These are phyloP conservation scores for Orchesella flavescens DNA, from an alignment of 2,888 invertebrate species.

Conservation along the genomic window DNA sequence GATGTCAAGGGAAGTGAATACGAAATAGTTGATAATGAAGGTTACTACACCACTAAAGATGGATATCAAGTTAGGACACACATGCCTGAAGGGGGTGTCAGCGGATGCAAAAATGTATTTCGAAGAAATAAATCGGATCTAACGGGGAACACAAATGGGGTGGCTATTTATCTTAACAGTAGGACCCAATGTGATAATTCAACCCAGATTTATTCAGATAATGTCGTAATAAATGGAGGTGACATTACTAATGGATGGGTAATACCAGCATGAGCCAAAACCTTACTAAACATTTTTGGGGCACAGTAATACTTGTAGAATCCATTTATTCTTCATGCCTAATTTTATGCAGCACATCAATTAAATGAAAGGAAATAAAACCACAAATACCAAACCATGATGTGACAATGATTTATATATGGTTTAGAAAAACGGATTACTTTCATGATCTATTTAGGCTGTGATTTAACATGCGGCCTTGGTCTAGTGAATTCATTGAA, in stretches of 20 bases:
- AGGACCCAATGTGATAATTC: constrained; percentile 62
- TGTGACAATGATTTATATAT: no score
- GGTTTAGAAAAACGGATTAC: no score
- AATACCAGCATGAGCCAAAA: constrained; percentile 11
- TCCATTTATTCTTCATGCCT: no score
- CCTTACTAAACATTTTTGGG: no score
- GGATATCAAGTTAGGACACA: constrained; percentile 64
- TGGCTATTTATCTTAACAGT: constrained; percentile 59
- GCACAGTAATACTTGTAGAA: no score
- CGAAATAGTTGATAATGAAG: constrained; percentile 58
- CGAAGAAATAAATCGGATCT: constrained; percentile 56
- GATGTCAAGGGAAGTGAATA: constrained; percentile 68
- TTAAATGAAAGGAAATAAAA: no score
- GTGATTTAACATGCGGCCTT: no score
- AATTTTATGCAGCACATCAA: no score
- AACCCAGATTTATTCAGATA: constrained; percentile 57
- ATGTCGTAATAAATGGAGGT: constrained; percentile 31
- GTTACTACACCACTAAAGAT: constrained; percentile 58
- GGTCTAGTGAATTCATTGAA: no score
- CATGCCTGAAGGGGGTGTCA: constrained; percentile 63
- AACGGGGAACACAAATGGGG: constrained; percentile 33
- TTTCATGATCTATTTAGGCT: no score
- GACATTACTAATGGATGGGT: constrained; percentile 64
- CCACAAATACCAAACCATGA: no score
- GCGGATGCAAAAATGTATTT: constrained; percentile 65